Base-by-base conservation (phyloP, 2,797 vertebrate genomes). In the Enoplosus armatus region DNA sequence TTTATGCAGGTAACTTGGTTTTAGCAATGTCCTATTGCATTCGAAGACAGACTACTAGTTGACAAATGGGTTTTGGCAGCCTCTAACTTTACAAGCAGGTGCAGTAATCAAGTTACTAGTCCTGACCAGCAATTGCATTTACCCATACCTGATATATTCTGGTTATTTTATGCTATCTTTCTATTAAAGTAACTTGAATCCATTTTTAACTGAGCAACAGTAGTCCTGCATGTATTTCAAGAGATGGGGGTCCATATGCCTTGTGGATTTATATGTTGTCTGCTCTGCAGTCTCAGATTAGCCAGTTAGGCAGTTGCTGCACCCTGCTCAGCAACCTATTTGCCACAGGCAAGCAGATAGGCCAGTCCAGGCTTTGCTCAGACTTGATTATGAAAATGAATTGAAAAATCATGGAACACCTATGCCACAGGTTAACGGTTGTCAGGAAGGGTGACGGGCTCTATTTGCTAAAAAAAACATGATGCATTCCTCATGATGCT, bases 341-440 rank as follows among this genome's bases (percentile, higher is more conserved):
- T 39, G 16, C 59, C 48, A 24, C 12, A 53, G 58, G 33, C 33
- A n/a, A 24, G 24, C 47, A 24, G 5, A 24, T 26, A 72, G 5
- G 20, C 20, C 69, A 18, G 26, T 35, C 39, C 39, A n/a, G 31
- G 45, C 31, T 48, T 24, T 62, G 48, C 22, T 61, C 47, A 0
- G 14, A 3, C 50, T 62, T 58, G 11, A 60, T 79, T 31, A 29
- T 82, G 63, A 66, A 70, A 50, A 56, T 53, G 6, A 39, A 51
- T 9, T 58, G 35, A 45, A 73, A 56, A 55, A 35, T 35, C 54
- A 47, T 20, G 5, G 43, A 45, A 3, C 24, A 37, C 27, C 4
- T 51, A 7, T 31, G n/a, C 41, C 66, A 39, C 24, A 9, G 35
- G 35, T 20, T 47, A 35, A n/a, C 12, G 6, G 27, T 50, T 43